Evolutionary conservation across 2,888 invertebrate genomes (phyloP).

Genomic region (Chouioia cunea): DNA sequence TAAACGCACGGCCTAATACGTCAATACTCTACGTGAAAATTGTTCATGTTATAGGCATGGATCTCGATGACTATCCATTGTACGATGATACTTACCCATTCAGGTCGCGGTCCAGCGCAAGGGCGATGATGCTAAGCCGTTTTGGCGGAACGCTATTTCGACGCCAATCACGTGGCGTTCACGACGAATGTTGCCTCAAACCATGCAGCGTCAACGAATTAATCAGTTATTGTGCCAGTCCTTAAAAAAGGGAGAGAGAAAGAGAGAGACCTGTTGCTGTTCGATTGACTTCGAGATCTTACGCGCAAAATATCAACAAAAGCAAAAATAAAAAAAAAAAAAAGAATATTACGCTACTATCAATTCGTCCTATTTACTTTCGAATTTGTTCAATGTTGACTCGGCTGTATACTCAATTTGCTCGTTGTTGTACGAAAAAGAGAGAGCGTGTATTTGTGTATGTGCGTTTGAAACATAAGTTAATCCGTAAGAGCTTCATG

Average conservation of each 20-base stretch:
- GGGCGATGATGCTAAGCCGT: conserved; percentile 60
- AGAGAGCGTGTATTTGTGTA: too few relatives aligned
- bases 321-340: too few relatives aligned
- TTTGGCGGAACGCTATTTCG: conserved; percentile 57
- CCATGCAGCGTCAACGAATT: conserved; percentile 65
- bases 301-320: too few relatives aligned
- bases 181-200: conserved; percentile 69
- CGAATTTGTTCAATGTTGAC: too few relatives aligned
- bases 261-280: too few relatives aligned
- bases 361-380: too few relatives aligned
- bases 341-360: too few relatives aligned
- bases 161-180: conserved; percentile 63
- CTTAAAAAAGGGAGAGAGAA: conserved; percentile 33
- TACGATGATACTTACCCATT: conserved; percentile 61
- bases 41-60: conserved; percentile 49
- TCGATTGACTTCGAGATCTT: too few relatives aligned
- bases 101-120: conserved; percentile 59
- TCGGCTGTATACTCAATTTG: too few relatives aligned
- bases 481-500: too few relatives aligned
- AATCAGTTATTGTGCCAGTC: conserved; percentile 63
- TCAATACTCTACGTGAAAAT: neutral
- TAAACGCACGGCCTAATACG: neutral
- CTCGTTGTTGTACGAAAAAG: too few relatives aligned
- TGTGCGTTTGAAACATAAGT: too few relatives aligned
- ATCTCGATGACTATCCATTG: conserved; percentile 59